Conservation (phyloP, 1,140 invertebrate species). For the Panagrolaimus sp. region DNA sequence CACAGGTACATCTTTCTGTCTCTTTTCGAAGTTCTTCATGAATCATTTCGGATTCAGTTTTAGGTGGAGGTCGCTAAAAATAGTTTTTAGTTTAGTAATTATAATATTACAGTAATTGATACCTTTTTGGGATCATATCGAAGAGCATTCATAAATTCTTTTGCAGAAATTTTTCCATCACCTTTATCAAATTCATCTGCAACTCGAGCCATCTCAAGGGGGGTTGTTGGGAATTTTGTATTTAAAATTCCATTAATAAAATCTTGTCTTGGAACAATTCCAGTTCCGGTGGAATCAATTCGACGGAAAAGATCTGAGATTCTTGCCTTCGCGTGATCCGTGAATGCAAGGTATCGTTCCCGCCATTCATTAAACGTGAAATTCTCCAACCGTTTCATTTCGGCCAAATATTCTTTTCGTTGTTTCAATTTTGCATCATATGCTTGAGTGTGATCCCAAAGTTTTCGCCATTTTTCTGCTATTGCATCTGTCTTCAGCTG, state of each 20-base stretch:
- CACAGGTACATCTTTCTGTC: constrained; percentile 84
- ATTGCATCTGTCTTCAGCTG: constrained; percentile 82
- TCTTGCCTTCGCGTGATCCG: constrained; percentile 97
- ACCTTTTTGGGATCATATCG: constrained; percentile 60
- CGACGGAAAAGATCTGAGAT: constrained; percentile 95
- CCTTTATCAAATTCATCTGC: constrained; percentile 95
- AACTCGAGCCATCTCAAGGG: constrained; percentile 94
- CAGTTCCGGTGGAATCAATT: constrained; percentile 96
- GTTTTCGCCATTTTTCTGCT: constrained; percentile 90
- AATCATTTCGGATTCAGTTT: constrained; percentile 65
- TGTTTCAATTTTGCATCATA: constrained; percentile 84
- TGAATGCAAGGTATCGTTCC: constrained; percentile 94
- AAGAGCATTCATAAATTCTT: constrained; percentile 94
- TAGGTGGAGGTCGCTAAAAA: constrained; percentile 23
- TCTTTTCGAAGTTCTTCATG: constrained; percentile 94
- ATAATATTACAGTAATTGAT: not conserved
- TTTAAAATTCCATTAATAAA: constrained; percentile 97
- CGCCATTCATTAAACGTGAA: constrained; percentile 99
- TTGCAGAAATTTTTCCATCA: constrained; percentile 91
- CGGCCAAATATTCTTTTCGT: constrained; percentile 77
- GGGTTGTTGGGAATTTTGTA: constrained; percentile 94
- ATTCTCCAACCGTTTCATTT: constrained; percentile 72
- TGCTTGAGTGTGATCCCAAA: constrained; percentile 94
- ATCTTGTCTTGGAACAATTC: constrained; percentile 85
- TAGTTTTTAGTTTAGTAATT: no score